phyloP scores from a whole-genome alignment of 2,888 invertebrate genomes.

The Synanthedon tipuliformis region DNA sequence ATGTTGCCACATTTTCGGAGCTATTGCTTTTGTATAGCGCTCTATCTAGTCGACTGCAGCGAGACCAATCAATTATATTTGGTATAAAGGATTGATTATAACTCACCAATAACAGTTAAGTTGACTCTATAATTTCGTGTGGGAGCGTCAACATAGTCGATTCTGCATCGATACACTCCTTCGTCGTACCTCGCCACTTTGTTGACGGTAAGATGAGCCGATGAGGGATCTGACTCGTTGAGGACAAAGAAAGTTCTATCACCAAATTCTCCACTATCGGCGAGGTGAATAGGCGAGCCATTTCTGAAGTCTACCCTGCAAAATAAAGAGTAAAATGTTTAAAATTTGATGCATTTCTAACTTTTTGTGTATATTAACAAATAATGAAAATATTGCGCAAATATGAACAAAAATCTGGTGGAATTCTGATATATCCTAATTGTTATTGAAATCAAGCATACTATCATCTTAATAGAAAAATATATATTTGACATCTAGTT shows the following conservation, averaged over 20 bases:
- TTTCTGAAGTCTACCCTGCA: conserved; percentile 82
- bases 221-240: conserved; percentile 76
- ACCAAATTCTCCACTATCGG: conserved; percentile 82
- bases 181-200: conserved; percentile 80
- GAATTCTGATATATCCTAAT: no score
- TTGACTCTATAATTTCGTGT: conserved; percentile 89
- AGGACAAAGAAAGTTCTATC: conserved; percentile 80
- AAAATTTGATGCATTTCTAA: no score
- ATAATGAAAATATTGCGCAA: no score
- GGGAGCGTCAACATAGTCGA: conserved; percentile 90
- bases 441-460: no score
- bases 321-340: conserved; percentile 11
- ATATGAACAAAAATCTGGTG: no score
- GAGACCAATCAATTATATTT: no score
- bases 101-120: conserved; percentile 87
- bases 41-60: no score
- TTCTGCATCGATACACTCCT: conserved; percentile 87
- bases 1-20: no score
- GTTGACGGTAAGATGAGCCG: conserved; percentile 79
- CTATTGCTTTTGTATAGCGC: no score
- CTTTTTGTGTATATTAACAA: no score
- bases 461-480: no score
- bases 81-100: background rate
- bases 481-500: no score
- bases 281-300: conserved; percentile 80